Evolutionary conservation across 2,888 invertebrate genomes (phyloP).

Genomic region (Drosophila neonasuta): DNA sequence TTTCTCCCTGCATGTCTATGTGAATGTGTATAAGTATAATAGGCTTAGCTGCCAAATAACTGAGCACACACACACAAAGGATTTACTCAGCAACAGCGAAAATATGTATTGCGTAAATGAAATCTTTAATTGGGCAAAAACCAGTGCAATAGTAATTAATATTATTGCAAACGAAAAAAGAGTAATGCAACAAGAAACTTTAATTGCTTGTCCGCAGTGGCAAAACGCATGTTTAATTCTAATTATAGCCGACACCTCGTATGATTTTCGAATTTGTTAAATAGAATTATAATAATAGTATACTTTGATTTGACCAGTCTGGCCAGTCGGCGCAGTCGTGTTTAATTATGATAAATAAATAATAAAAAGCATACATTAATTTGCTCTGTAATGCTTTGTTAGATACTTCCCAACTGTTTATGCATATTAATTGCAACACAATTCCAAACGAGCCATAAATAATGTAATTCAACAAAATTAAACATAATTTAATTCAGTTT

Average conservation of each 20-base stretch:
- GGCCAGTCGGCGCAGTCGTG: not conserved
- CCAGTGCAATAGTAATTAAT: conserved; percentile 7
- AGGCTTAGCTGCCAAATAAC: conserved; percentile 43
- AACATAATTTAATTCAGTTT: conserved; percentile 29
- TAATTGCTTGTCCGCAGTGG: conserved; percentile 20
- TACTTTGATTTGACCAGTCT: conserved; percentile 22
- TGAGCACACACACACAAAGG: conserved; percentile 24
- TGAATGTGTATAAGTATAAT: conserved; percentile 28
- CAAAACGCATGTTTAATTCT: conserved; percentile 16
- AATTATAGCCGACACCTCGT: conserved; percentile 38
- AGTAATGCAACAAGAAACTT: conserved; percentile 1
- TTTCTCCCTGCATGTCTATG: not conserved
- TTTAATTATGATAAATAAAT: conserved; percentile 51
- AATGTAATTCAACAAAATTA: conserved; percentile 21
- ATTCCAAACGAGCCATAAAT: conserved; percentile 37
- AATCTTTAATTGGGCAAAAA: conserved; percentile 1
- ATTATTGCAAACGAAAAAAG: not conserved
- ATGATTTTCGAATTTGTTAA: conserved; percentile 21
- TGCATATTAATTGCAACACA: conserved; percentile 44
- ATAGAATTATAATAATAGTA: conserved; percentile 19
- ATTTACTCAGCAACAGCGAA: conserved; percentile 7
- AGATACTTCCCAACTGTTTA: conserved; percentile 4
- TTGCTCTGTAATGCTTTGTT: conserved; percentile 33
- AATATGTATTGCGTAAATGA: not conserved
- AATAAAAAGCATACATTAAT: conserved; percentile 37